Evolutionary conservation across 2,888 invertebrate species (phyloP).

Genomic region (Eledona agricola): DNA sequence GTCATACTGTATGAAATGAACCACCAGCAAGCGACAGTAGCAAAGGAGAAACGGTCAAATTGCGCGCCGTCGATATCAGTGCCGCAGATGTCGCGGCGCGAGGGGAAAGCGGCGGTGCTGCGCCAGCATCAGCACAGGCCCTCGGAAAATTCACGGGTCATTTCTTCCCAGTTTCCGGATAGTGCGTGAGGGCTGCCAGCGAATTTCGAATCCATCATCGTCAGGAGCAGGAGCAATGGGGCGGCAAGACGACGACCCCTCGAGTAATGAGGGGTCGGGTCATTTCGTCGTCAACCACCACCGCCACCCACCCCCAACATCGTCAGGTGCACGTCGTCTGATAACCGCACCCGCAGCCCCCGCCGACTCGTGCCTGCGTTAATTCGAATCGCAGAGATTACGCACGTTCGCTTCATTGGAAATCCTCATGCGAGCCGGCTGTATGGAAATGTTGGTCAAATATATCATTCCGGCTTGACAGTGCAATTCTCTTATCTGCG

Average conservation of each 20-base stretch:
- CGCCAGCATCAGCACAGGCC: constrained; percentile 39
- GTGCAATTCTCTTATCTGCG: constrained; percentile 88
- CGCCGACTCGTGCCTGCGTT: constrained; percentile 62
- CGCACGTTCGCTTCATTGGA: constrained; percentile 65
- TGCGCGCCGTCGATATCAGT: constrained; percentile 11
- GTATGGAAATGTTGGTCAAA: constrained; percentile 90
- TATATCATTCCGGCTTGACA: constrained; percentile 90
- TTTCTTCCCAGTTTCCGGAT: constrained; percentile 48
- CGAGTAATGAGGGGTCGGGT: constrained; percentile 42
- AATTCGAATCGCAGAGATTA: constrained; percentile 71
- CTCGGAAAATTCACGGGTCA: constrained; percentile 50
- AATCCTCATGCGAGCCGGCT: constrained; percentile 61
- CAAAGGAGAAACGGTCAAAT: constrained; percentile 9
- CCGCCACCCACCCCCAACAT: constrained; percentile 43
- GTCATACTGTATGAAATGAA: too few species aligned
- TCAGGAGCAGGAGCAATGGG: constrained; percentile 34
- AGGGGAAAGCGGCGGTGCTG: constrained; percentile 11
- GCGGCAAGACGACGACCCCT: constrained; percentile 40
- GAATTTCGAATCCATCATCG: constrained; percentile 36
- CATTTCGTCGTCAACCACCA: too few species aligned
- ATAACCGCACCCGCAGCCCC: constrained; percentile 43
- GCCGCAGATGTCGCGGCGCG: constrained; percentile 23
- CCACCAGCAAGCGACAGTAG: neutral
- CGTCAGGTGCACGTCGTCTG: constrained; percentile 50
- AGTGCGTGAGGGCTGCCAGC: constrained; percentile 40